Conservation (phyloP, 2,888 invertebrate genomes). For the Nowickia ferox region DNA sequence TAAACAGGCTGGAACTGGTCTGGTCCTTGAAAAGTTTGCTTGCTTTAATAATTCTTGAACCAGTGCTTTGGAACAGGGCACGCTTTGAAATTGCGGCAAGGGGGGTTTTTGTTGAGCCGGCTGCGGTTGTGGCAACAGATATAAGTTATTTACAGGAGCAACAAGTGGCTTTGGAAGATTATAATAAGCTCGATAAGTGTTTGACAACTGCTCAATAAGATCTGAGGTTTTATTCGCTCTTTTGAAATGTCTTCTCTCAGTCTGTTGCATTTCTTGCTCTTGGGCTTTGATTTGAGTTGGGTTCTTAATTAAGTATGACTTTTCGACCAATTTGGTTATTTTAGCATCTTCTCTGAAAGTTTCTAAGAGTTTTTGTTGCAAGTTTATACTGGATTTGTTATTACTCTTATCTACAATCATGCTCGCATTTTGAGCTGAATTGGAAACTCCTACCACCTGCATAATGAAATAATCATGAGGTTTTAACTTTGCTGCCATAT, state of each 20-base stretch:
- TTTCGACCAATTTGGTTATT: conserved; percentile 7
- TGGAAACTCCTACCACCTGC: conserved; percentile 56
- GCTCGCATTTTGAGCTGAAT: background rate
- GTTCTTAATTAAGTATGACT: conserved; percentile 28
- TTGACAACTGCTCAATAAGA: conserved; percentile 49
- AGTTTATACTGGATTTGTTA: conserved; percentile 62
- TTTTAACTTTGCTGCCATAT: conserved; percentile 22
- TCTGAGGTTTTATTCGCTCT: conserved; percentile 24
- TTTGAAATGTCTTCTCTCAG: background rate
- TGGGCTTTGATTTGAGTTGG: background rate
- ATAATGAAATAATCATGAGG: conserved; percentile 69
- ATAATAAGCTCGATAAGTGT: conserved; percentile 71
- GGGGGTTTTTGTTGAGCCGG: conserved; percentile 63
- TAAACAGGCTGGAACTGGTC: conserved; percentile 53
- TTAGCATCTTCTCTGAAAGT: conserved; percentile 71
- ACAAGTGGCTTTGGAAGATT: background rate
- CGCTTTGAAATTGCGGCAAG: conserved; percentile 73
- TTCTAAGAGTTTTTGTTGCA: conserved; percentile 72
- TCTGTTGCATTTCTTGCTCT: background rate
- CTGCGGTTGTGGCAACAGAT: conserved; percentile 8
- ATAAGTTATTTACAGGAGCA: conserved; percentile 33
- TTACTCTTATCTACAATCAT: conserved; percentile 42
- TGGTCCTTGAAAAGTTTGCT: conserved; percentile 45
- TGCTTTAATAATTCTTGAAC: conserved; percentile 54
- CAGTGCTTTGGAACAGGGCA: conserved; percentile 70